Percentiles rank a stretch among this genome's conserved stretches.
Evolutionary conservation across 1,140 invertebrate genomes (phyloP).

Genomic region (Caenorhabditis latens): DNA sequence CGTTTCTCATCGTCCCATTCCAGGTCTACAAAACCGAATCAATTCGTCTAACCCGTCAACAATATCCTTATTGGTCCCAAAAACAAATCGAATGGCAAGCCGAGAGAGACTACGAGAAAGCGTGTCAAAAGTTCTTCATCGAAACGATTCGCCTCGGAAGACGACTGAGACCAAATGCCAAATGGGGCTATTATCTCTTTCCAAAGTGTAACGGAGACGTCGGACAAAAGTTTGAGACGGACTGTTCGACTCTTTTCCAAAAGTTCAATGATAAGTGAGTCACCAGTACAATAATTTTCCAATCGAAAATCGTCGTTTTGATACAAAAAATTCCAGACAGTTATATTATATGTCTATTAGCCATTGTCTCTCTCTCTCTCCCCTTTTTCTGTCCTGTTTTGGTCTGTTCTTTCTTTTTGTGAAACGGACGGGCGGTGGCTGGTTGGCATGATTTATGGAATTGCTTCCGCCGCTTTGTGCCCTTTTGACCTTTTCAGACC

Average conservation of each 20-base stretch:
- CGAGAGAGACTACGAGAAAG: conserved; percentile 30
- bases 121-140: conserved; percentile 30
- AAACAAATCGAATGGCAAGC: conserved; percentile 46
- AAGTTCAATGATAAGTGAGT: conserved; percentile 52
- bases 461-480: too few species aligned
- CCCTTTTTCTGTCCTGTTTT: too few species aligned
- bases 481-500: too few species aligned
- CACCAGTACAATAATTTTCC: not conserved
- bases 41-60: conserved; percentile 19
- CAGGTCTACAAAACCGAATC: conserved; percentile 46
- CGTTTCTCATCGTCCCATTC: not conserved
- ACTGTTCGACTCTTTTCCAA: conserved; percentile 15
- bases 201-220: conserved; percentile 47
- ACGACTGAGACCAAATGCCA: conserved; percentile 3
- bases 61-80: not conserved
- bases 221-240: not conserved
- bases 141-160: conserved; percentile 31
- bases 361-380: too few species aligned
- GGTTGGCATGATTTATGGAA: too few species aligned
- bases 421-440: too few species aligned
- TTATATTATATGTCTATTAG: too few species aligned
- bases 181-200: conserved; percentile 43
- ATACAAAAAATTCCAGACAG: not conserved
- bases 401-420: too few species aligned
- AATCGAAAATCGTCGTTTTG: not conserved